A percentile compares a stretch with the other conserved stretches of the same genome.
Conservation (phyloP, 2,113 vertebrate species). For the Alosa alosa region DNA sequence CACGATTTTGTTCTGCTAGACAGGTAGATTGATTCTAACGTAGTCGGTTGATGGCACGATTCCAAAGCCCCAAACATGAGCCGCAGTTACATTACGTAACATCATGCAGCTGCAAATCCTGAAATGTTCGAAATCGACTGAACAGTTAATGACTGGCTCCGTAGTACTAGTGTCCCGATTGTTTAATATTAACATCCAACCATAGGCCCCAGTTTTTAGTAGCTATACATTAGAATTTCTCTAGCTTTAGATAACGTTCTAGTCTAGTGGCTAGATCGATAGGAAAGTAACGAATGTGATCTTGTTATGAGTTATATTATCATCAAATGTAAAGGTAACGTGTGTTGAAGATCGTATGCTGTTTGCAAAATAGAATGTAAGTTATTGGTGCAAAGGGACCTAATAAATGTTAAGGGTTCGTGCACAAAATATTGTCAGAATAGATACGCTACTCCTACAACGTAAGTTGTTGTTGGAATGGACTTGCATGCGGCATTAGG, state of each 20-base stretch:
- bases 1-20: not conserved
- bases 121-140: not conserved
- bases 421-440: not conserved
- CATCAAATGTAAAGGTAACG: not conserved
- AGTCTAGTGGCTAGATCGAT: not conserved
- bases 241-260: not conserved
- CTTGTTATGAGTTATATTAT: not conserved
- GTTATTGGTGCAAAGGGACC: not conserved
- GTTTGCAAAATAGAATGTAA: not conserved
- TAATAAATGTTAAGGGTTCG: not conserved
- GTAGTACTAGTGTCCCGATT: not conserved
- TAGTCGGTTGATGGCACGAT: slow-evolving; percentile 10
- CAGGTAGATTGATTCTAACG: not conserved
- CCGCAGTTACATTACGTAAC: slow-evolving; percentile 18
- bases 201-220: not conserved
- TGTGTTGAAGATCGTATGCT: not conserved
- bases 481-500: slow-evolving; percentile 15
- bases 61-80: slow-evolving; percentile 11
- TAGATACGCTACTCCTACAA: not conserved
- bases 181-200: not conserved
- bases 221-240: not conserved
- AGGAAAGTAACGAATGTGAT: not conserved
- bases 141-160: not conserved
- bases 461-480: slow-evolving; percentile 17
- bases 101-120: slow-evolving; percentile 14